Evolutionary conservation across 2,888 invertebrate genomes (phyloP).

Genomic region (Tenodera sinensis): DNA sequence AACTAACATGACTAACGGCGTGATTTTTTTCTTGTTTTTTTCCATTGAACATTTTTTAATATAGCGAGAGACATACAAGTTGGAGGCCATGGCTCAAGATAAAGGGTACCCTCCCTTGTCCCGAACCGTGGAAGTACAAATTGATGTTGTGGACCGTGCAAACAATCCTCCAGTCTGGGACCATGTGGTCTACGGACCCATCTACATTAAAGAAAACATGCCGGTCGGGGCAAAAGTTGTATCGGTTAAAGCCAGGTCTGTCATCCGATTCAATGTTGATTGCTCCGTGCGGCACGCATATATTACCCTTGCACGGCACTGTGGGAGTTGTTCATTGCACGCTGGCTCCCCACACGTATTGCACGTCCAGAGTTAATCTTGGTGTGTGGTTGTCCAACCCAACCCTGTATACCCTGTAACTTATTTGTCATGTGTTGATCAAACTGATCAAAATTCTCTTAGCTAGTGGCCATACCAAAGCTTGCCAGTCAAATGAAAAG

Average conservation of each 20-base stretch:
- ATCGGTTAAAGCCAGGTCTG: constrained; percentile 98
- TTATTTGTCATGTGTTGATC: constrained; percentile 21
- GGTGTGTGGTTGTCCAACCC: constrained; percentile 38
- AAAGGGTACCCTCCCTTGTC: constrained; percentile 93
- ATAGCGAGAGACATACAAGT: constrained; percentile 96
- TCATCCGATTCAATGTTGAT: constrained; percentile 42
- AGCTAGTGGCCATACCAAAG: constrained; percentile 5
- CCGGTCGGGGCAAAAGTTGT: constrained; percentile 97
- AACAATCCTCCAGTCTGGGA: constrained; percentile 98
- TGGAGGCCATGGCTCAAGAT: constrained; percentile 98
- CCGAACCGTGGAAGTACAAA: constrained; percentile 95
- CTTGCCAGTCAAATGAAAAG: constrained; percentile 20
- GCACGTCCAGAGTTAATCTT: constrained; percentile 35
- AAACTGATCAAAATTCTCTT: neutral
- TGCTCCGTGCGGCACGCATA: constrained; percentile 32
- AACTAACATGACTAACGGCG: constrained; percentile 63
- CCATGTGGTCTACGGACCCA: constrained; percentile 93
- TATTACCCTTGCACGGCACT: constrained; percentile 32
- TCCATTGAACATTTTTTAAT: constrained; percentile 58
- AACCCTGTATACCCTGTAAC: constrained; percentile 27
- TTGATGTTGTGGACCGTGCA: constrained; percentile 96
- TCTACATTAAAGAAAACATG: constrained; percentile 96
- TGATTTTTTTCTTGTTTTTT: constrained; percentile 57
- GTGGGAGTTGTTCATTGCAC: constrained; percentile 34
- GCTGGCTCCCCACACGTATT: constrained; percentile 33